A percentile compares a stretch with the other conserved stretches of the same genome.
These are phyloP conservation scores for Armadillidium nasatum DNA, from an alignment of 1,140 invertebrate species.

Conservation along the genomic window DNA sequence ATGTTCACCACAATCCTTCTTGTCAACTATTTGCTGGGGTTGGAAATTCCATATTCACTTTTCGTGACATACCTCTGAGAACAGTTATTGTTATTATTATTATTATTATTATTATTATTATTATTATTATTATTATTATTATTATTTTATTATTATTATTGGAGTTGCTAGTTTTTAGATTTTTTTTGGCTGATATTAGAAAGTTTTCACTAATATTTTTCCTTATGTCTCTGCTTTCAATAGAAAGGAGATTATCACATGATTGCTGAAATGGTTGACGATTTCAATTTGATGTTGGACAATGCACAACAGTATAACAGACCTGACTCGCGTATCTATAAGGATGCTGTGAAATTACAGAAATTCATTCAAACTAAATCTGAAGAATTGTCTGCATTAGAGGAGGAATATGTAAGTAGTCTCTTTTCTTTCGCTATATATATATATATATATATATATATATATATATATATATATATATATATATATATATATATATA, in stretches of 20 bases:
- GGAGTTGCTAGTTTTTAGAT: too few species aligned
- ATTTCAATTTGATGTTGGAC: slow-evolving; percentile 97
- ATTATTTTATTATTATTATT: too few species aligned
- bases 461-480: slow-evolving; percentile 12
- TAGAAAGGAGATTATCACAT: slow-evolving; percentile 74
- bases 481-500: slow-evolving; percentile 10
- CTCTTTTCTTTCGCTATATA: not conserved
- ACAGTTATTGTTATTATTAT: too few species aligned
- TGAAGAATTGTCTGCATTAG: slow-evolving; percentile 72
- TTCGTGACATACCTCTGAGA: too few species aligned
- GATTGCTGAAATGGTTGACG: slow-evolving; percentile 82
- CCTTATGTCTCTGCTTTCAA: slow-evolving; percentile 44
- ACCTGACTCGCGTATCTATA: slow-evolving; percentile 79
- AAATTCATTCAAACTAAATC: slow-evolving; percentile 79
- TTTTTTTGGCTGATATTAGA: not conserved
- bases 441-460: not conserved
- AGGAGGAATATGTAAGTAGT: slow-evolving; percentile 54
- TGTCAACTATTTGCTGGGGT: too few species aligned
- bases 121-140: too few species aligned
- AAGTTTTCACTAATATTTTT: slow-evolving; percentile 19
- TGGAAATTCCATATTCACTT: too few species aligned
- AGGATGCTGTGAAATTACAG: slow-evolving; percentile 73
- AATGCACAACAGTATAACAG: slow-evolving; percentile 94
- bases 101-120: too few species aligned
- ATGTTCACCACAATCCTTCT: too few species aligned